phyloP scores from a whole-genome alignment of 2,888 invertebrate species.

The Agrochola circellaris region DNA sequence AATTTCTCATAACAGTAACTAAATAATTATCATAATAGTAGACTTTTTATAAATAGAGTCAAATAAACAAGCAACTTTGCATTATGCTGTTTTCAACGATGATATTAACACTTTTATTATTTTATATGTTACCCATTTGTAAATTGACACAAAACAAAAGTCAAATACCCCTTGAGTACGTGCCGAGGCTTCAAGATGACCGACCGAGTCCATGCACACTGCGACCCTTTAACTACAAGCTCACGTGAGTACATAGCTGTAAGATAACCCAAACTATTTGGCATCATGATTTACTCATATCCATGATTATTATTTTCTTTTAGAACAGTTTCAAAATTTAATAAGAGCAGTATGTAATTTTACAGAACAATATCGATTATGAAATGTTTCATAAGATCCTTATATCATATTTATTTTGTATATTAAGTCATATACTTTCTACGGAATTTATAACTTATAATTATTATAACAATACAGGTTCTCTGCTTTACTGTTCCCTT shows the following conservation, averaged over 20 bases:
- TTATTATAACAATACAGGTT: background rate
- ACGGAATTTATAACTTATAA: background rate
- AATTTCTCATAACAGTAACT: conserved; percentile 42
- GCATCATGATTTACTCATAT: conserved; percentile 46
- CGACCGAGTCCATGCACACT: conserved; percentile 73
- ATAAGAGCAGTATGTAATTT: background rate
- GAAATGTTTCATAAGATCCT: background rate
- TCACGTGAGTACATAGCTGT: conserved; percentile 87
- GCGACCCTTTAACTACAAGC: conserved; percentile 72
- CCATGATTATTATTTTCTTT: conserved; percentile 1
- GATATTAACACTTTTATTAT: conserved; percentile 91
- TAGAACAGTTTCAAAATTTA: conserved; percentile 18
- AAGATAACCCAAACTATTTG: conserved; percentile 68
- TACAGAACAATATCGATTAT: background rate
- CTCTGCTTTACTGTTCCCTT: background rate
- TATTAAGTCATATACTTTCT: background rate
- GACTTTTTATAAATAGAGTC: conserved; percentile 52
- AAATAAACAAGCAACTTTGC: conserved; percentile 71
- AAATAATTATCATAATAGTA: conserved; percentile 52
- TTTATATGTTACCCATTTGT: conserved; percentile 91
- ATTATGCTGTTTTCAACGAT: conserved; percentile 85
- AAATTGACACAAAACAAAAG: conserved; percentile 91
- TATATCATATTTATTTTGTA: conserved; percentile 17
- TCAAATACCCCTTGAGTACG: conserved; percentile 86
- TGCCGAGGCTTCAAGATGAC: conserved; percentile 80